Evolutionary conservation across 2,113 vertebrate genomes (phyloP).

Genomic region (Toxostoma redivivum): DNA sequence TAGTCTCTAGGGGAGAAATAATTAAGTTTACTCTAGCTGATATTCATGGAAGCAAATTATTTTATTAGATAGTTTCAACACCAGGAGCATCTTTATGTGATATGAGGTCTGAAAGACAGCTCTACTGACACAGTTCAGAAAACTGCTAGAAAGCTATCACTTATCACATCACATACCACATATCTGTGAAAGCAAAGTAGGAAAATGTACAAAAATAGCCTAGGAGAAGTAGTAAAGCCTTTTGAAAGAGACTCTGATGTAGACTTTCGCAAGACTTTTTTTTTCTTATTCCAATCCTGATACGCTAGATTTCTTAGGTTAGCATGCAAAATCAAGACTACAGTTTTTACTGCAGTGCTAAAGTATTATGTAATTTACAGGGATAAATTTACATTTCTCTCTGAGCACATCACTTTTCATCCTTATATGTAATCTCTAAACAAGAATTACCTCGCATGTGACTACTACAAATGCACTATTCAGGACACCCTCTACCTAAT

Average conservation of each 20-base stretch:
- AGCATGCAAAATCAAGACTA: not conserved
- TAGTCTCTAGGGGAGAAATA: not conserved
- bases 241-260: not conserved
- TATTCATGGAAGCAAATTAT: not conserved
- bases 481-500: not conserved
- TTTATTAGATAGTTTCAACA: not conserved
- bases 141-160: not conserved
- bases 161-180: not conserved
- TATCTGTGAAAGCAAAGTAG: not conserved
- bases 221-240: not conserved
- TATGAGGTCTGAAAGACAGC: not conserved
- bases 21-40: not conserved
- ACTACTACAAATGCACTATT: not conserved
- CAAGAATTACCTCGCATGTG: not conserved
- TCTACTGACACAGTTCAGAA: not conserved
- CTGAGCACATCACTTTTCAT: not conserved
- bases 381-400: not conserved
- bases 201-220: not conserved
- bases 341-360: not conserved
- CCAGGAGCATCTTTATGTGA: not conserved
- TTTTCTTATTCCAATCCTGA: not conserved
- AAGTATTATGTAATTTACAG: not conserved
- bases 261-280: not conserved
- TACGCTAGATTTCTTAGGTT: not conserved
- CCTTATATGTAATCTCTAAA: not conserved